phyloP scores from a whole-genome alignment of 2,888 invertebrate species.

The Drosophila incognita region DNA sequence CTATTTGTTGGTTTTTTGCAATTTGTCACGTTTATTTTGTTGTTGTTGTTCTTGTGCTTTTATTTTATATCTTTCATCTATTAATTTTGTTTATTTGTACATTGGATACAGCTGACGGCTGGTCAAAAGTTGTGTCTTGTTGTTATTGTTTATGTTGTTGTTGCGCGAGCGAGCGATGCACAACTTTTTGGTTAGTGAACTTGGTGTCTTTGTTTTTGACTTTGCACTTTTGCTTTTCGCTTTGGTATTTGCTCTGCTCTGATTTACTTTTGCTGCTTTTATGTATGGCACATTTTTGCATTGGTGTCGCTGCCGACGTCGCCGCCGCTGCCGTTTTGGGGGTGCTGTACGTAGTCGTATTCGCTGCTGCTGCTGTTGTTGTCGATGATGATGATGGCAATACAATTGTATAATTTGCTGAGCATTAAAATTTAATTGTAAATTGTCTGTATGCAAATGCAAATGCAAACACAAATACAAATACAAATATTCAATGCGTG shows the following conservation, averaged over 20 bases:
- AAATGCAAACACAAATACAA: slow-evolving; percentile 26
- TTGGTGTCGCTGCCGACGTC: slow-evolving; percentile 23
- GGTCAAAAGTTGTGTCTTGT: slow-evolving; percentile 4
- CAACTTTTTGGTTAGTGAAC: slow-evolving; percentile 30
- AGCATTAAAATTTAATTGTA: slow-evolving; percentile 63
- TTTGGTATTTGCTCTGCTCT: slow-evolving; percentile 41
- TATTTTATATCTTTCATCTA: slow-evolving; percentile 22
- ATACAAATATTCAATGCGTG: slow-evolving; percentile 16
- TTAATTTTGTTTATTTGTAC: slow-evolving; percentile 12
- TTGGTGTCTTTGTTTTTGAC: slow-evolving; percentile 46
- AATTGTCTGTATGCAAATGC: slow-evolving; percentile 26
- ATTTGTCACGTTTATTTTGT: slow-evolving; percentile 50
- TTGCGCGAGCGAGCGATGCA: slow-evolving; percentile 1
- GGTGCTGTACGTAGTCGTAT: slow-evolving; percentile 68
- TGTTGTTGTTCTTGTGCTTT: slow-evolving; percentile 31
- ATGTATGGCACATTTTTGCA: slow-evolving; percentile 58
- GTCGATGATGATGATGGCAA: slow-evolving; percentile 39
- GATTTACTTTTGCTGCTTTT: slow-evolving; percentile 49
- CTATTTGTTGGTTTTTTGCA: slow-evolving; percentile 40
- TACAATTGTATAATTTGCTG: slow-evolving; percentile 74
- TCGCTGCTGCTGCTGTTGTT: slow-evolving; percentile 19
- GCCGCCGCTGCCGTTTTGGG: slow-evolving; percentile 63
- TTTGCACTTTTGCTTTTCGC: slow-evolving; percentile 47
- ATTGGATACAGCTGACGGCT: slow-evolving; percentile 15
- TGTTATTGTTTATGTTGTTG: slow-evolving; percentile 19